Base-by-base conservation (phyloP, 1,140 invertebrate species). In the Bemisia tabaci region DNA sequence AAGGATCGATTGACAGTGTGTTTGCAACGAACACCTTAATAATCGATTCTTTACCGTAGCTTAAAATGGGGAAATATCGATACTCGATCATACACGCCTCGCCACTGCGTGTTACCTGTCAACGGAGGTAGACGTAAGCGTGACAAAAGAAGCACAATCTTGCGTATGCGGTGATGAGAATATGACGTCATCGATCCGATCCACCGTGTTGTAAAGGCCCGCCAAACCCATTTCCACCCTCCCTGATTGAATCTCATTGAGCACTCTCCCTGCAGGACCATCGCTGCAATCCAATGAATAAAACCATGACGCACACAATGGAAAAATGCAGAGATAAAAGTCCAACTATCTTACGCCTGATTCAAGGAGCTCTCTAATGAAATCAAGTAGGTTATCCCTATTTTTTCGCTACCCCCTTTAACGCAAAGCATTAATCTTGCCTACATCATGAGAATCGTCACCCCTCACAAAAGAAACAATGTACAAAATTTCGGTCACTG, bases 71-170 rank as follows among this genome's bases (percentile, higher is more conserved):
- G n/a, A n/a, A n/a, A n/a, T n/a, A n/a, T n/a, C n/a, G n/a, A n/a
- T n/a, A n/a, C n/a, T n/a, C n/a, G n/a, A n/a, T n/a, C n/a, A n/a
- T 48, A 17, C 33, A 48, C 33, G 33, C 33, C 17, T 48, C 33
- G 33, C 33, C 33, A 48, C 17, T 48, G 33, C 17, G 5, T 48
- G 33, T 70, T 76, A 87, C 84, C 85, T 85, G 59, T 87, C 87
- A 65, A 90, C 75, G 2, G 87, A 87, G 26, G 84, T 87, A 0
- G 87, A 90, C 22, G 85, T 82, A 22, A 88, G 72, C 1, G 87
- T 87, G 68, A 89, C 83, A 73, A 90, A 90, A 12, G 82, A 79
- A 5, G 86, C 88, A 76, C 88, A 90, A 73, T 90, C 88, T 64
- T 83, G 79, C 1, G 82, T 82, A 73, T 88, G 84, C 12, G 82